Percentiles rank a stretch among this genome's conserved stretches.
Evolutionary conservation across 2,113 vertebrate species (phyloP).

Genomic region (Deroptyus accipitrinus): DNA sequence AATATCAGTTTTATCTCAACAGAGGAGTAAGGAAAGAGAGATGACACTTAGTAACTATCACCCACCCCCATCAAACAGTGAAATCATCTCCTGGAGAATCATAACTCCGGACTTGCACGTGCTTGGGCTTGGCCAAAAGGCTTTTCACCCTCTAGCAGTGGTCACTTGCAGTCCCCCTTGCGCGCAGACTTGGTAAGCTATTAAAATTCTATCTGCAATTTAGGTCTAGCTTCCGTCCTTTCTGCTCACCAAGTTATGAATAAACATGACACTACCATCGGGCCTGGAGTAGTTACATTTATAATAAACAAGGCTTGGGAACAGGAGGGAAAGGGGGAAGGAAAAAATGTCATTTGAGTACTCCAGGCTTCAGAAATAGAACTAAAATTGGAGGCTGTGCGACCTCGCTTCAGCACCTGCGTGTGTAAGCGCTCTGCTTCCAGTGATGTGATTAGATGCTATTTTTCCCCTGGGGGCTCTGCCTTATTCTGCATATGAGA

Average conservation of each 20-base stretch:
- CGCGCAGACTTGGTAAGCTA: background rate
- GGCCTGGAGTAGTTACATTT: background rate
- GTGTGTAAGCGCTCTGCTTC: background rate
- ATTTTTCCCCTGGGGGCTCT: slow-evolving; percentile 32
- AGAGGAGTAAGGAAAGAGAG: background rate
- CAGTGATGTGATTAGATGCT: slow-evolving; percentile 42
- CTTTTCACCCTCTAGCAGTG: background rate
- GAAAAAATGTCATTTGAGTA: slow-evolving; percentile 26
- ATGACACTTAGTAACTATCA: background rate
- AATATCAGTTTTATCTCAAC: background rate
- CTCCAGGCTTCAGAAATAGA: slow-evolving; percentile 53
- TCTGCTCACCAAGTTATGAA: background rate
- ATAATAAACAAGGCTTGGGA: slow-evolving; percentile 24
- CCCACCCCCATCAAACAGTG: background rate
- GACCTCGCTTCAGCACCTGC: slow-evolving; percentile 34
- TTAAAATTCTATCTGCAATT: background rate
- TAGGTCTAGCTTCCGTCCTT: background rate
- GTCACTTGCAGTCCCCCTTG: background rate
- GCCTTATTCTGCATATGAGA: background rate
- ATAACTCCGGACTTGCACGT: background rate
- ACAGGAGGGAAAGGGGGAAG: slow-evolving; percentile 3
- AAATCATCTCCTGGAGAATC: background rate
- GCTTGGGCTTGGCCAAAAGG: background rate
- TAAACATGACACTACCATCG: slow-evolving; percentile 20
- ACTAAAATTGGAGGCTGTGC: slow-evolving; percentile 21